phyloP scores from a whole-genome alignment of 2,888 invertebrate species.

The Eurytoma californica region DNA sequence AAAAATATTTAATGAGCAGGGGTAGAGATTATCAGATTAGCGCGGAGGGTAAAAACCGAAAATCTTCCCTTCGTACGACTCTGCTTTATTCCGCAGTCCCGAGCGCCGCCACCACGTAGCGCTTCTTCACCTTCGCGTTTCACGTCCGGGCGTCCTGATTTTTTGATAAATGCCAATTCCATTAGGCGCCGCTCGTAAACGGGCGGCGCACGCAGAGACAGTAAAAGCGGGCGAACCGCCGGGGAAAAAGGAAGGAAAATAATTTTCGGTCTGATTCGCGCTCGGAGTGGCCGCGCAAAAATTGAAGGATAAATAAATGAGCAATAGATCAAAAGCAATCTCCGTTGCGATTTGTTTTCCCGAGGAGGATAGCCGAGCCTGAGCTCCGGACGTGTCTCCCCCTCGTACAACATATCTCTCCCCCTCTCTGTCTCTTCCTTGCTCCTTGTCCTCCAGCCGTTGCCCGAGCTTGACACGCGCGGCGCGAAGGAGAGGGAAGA shows the following conservation, averaged over 20 bases:
- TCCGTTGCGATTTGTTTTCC: constrained; percentile 44
- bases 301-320: constrained; percentile 42
- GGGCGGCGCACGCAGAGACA: background rate
- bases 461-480: background rate
- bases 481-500: background rate
- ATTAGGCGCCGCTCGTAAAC: constrained; percentile 5
- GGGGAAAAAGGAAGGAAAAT: background rate
- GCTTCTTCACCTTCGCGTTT: background rate
- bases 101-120: background rate
- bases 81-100: constrained; percentile 29
- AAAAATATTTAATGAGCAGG: constrained; percentile 40
- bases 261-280: constrained; percentile 1
- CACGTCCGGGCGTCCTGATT: constrained; percentile 1
- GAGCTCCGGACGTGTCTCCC: constrained; percentile 26
- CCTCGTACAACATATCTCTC: background rate
- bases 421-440: background rate
- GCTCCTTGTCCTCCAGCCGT: background rate
- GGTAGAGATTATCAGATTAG: constrained; percentile 13
- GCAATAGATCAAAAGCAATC: constrained; percentile 49
- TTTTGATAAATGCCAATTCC: constrained; percentile 39
- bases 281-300: background rate
- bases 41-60: background rate
- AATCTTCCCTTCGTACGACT: constrained; percentile 9
- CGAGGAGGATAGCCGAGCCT: constrained; percentile 20
- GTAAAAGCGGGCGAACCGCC: background rate